phyloP scores from a whole-genome alignment of 2,797 vertebrate species.

The Hippopotamyrus pictus region DNA sequence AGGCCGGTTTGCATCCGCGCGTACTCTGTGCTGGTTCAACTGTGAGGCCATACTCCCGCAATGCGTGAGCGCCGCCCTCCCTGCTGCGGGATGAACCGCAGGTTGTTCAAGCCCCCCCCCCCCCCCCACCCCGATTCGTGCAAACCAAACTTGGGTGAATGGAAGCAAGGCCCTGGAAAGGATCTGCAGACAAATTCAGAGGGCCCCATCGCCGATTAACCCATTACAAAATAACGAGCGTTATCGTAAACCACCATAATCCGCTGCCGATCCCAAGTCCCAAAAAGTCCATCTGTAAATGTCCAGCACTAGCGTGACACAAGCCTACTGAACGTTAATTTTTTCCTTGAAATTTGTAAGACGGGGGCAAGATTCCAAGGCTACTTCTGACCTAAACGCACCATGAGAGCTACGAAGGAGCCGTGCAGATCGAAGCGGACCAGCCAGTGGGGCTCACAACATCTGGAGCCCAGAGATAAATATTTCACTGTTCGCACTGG shows the following conservation, averaged over 20 bases:
- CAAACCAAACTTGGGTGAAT: conserved; percentile 19
- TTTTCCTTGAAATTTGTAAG: conserved; percentile 4
- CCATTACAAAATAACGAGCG: not conserved
- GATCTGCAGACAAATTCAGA: not conserved
- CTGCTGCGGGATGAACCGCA: conserved; percentile 47
- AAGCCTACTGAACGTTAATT: not conserved
- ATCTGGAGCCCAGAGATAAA: conserved; percentile 7
- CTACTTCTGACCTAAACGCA: not conserved
- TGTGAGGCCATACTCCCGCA: conserved; percentile 39
- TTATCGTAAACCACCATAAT: not conserved
- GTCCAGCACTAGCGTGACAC: not conserved
- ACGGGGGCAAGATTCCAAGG: not conserved
- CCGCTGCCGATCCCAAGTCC: not conserved
- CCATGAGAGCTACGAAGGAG: not conserved
- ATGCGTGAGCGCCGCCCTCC: conserved; percentile 39
- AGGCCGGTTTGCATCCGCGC: conserved; percentile 24
- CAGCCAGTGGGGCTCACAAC: not conserved
- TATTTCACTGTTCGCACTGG: not conserved
- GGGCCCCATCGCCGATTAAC: not conserved
- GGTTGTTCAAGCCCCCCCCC: conserved; percentile 32
- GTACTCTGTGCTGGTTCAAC: conserved; percentile 25
- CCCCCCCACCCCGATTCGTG: not conserved
- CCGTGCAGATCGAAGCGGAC: not conserved
- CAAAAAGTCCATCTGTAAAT: not conserved
- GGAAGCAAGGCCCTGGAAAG: conserved; percentile 27